These are phyloP conservation scores for Brenthis hecate DNA, from an alignment of 2,888 invertebrate species.

Conservation along the genomic window DNA sequence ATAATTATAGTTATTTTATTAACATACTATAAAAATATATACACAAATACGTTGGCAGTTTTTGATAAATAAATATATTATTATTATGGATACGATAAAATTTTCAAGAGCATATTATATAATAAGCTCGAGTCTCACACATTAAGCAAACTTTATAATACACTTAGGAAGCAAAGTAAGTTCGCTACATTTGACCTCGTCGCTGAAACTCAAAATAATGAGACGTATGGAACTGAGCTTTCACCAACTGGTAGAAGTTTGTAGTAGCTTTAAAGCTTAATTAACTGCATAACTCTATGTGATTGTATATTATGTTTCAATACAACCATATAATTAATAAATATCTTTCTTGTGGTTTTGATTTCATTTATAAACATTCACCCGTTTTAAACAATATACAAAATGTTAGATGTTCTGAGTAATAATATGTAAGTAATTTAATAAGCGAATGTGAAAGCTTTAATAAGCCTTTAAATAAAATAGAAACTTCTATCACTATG, in stretches of 20 bases:
- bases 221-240: conserved; percentile 21
- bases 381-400: not conserved
- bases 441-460: too few relatives aligned
- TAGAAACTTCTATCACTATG: too few relatives aligned
- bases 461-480: not conserved
- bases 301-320: not conserved
- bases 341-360: not conserved
- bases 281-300: conserved; percentile 7
- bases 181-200: conserved; percentile 60
- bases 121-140: conserved; percentile 3
- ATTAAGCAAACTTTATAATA: conserved; percentile 59
- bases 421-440: too few relatives aligned
- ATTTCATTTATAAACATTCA: not conserved
- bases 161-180: conserved; percentile 58
- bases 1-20: too few relatives aligned
- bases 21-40: too few relatives aligned
- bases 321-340: too few relatives aligned
- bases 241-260: conserved; percentile 4
- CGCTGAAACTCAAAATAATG: conserved; percentile 56
- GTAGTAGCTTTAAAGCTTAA: conserved; percentile 1
- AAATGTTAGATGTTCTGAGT: too few relatives aligned
- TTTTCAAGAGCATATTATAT: not conserved
- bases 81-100: not conserved
- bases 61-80: too few relatives aligned
- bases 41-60: too few relatives aligned